These are phyloP conservation scores for Azorinus chamasolen DNA, from an alignment of 2,888 invertebrate species.

Conservation along the genomic window DNA sequence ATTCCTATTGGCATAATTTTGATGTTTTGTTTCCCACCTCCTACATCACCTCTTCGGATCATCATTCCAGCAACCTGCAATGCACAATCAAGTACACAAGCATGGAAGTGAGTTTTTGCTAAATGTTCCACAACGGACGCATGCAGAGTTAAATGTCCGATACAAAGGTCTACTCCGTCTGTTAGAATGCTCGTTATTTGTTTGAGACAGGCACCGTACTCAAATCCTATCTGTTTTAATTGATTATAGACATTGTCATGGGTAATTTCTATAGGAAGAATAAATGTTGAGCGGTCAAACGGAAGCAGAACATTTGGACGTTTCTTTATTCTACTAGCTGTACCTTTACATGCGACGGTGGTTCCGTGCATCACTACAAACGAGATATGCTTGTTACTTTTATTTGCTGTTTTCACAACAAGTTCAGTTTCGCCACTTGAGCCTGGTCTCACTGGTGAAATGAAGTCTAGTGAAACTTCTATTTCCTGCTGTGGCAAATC, in stretches of 20 bases:
- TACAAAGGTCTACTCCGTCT: not conserved
- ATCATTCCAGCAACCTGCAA: conserved; percentile 11
- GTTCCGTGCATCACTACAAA: not conserved
- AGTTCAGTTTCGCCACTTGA: not conserved
- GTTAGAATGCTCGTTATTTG: not conserved
- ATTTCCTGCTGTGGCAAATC: not conserved
- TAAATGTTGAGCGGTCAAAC: no score
- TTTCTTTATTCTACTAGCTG: not conserved
- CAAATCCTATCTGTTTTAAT: not conserved
- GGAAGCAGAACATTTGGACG: not conserved
- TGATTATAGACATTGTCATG: not conserved
- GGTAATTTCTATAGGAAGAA: no score
- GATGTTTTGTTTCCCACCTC: not conserved
- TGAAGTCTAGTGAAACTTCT: conserved; percentile 6
- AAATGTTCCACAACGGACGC: not conserved
- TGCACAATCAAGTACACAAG: conserved; percentile 20
- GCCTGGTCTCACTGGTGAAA: not conserved
- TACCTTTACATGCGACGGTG: not conserved
- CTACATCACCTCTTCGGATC: not conserved
- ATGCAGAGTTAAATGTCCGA: not conserved
- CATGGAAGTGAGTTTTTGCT: conserved; percentile 5
- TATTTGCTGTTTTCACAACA: no score
- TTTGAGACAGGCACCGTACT: not conserved
- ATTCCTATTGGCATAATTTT: not conserved
- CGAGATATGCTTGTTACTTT: not conserved